phyloP scores from a whole-genome alignment of 2,113 vertebrate genomes.

The Pseudolaguvia tuberculata region DNA sequence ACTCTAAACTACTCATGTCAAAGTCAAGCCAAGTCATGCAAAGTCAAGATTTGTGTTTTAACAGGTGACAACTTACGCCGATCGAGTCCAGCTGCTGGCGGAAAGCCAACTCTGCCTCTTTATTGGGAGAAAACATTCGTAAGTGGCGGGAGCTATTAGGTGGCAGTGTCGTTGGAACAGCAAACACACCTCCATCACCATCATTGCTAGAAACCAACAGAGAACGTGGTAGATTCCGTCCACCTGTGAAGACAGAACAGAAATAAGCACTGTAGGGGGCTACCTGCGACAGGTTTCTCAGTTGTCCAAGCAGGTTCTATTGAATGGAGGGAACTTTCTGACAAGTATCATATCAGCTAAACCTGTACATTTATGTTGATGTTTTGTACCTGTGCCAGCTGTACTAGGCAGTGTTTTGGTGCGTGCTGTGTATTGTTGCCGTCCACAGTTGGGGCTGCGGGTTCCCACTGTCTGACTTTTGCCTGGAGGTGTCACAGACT shows the following conservation, averaged over 20 bases:
- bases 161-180: slow-evolving; percentile 88
- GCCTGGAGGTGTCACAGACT: slow-evolving; percentile 77
- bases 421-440: slow-evolving; percentile 76
- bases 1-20: too few relatives aligned
- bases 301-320: too few relatives aligned
- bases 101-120: slow-evolving; percentile 86
- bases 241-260: slow-evolving; percentile 63
- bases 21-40: too few relatives aligned
- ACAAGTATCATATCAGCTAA: neutral
- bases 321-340: neutral
- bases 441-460: slow-evolving; percentile 82
- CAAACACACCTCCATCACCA: slow-evolving; percentile 82
- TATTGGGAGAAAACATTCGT: slow-evolving; percentile 88
- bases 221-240: slow-evolving; percentile 80
- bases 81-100: slow-evolving; percentile 91
- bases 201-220: slow-evolving; percentile 78
- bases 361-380: neutral
- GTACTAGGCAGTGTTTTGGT: slow-evolving; percentile 69
- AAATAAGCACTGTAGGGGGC: neutral
- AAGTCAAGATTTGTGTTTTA: too few relatives aligned
- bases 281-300: neutral
- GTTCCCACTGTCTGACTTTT: slow-evolving; percentile 72
- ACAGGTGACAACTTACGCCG: slow-evolving; percentile 74
- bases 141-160: slow-evolving; percentile 90
- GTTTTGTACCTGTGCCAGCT: slow-evolving; percentile 34